phyloP scores from a whole-genome alignment of 2,113 vertebrate species.

The Lasiurus borealis region DNA sequence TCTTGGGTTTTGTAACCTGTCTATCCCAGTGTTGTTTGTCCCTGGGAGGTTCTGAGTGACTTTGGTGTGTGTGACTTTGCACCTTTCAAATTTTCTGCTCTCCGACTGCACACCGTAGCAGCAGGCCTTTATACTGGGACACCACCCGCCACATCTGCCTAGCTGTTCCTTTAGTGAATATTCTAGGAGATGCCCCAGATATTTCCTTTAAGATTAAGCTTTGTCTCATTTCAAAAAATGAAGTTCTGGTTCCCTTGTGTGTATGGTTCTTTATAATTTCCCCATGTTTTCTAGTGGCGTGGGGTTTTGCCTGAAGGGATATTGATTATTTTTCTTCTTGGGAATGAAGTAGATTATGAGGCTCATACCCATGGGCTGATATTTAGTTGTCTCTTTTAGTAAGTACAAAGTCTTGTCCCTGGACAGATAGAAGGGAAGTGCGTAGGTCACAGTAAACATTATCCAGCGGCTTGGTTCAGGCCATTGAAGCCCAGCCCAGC shows the following conservation, averaged over 20 bases:
- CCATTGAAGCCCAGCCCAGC: too few species aligned
- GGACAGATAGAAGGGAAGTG: neutral
- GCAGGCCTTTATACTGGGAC: neutral
- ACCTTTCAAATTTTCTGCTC: neutral
- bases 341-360: neutral
- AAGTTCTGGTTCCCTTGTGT: neutral
- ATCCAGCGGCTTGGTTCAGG: neutral
- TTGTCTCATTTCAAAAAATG: conserved; percentile 18
- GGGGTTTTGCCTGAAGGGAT: neutral
- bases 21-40: neutral
- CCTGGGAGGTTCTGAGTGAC: neutral
- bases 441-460: neutral
- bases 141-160: neutral
- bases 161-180: neutral
- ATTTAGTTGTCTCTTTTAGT: conserved; percentile 34
- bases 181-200: neutral
- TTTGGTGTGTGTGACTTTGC: neutral
- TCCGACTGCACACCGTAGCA: neutral
- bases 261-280: neutral
- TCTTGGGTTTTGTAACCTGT: neutral
- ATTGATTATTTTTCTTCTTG: neutral
- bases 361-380: neutral
- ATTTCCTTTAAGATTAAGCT: neutral
- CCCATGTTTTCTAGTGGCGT: neutral
- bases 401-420: neutral